phyloP scores from a whole-genome alignment of 2,797 vertebrate species.

The Chaenodraco wilsoni region DNA sequence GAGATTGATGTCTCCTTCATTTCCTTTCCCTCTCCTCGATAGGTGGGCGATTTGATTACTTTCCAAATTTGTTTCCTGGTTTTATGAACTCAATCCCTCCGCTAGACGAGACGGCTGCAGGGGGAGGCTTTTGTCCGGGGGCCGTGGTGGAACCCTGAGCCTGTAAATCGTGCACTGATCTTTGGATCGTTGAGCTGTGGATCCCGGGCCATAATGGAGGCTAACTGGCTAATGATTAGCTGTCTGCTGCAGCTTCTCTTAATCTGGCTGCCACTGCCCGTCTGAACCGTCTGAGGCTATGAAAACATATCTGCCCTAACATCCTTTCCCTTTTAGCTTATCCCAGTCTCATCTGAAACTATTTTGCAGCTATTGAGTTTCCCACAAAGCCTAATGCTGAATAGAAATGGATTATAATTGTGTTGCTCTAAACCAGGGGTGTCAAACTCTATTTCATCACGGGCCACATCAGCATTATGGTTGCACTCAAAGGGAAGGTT shows the following conservation, averaged over 20 bases:
- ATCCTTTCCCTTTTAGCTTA: constrained; percentile 17
- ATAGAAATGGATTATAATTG: constrained; percentile 6
- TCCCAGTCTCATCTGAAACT: constrained; percentile 10
- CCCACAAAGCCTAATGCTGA: constrained; percentile 2
- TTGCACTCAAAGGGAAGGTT: no score
- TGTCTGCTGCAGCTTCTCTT: constrained; percentile 66
- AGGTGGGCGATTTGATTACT: constrained; percentile 63
- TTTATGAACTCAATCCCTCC: constrained; percentile 75
- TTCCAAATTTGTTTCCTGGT: constrained; percentile 63
- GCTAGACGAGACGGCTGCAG: constrained; percentile 61
- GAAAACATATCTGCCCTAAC: constrained; percentile 63
- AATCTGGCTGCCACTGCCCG: constrained; percentile 52
- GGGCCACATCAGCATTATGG: no score
- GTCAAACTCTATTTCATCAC: no score
- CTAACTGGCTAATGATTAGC: constrained; percentile 84
- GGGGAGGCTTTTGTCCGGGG: constrained; percentile 71
- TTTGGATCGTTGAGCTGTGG: constrained; percentile 80
- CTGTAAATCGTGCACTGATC: constrained; percentile 79
- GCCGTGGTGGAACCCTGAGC: constrained; percentile 59
- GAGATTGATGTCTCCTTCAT: constrained; percentile 57
- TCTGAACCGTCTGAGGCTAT: constrained; percentile 36
- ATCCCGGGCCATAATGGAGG: constrained; percentile 75
- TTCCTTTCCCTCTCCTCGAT: constrained; percentile 45
- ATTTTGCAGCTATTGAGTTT: neutral
- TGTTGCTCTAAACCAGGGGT: constrained; percentile 1